A percentile compares a stretch with the other conserved stretches of the same genome.
Conservation (phyloP, 1,140 invertebrate genomes). For the Lepidurus apus region DNA sequence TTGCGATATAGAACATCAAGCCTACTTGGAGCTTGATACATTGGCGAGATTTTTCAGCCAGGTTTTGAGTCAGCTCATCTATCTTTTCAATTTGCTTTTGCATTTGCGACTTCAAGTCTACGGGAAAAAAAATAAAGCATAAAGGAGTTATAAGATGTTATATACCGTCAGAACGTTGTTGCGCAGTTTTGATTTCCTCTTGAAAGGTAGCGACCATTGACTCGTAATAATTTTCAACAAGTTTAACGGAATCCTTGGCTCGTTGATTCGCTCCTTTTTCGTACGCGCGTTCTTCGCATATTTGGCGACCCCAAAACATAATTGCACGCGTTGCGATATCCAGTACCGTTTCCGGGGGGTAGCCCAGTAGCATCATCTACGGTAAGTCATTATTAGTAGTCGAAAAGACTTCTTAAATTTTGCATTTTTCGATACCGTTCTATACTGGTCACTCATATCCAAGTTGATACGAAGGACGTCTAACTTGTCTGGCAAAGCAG, state of each 20-base stretch:
- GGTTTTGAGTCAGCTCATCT: background rate
- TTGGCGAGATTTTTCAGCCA: background rate
- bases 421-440: background rate
- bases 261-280: background rate
- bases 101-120: background rate
- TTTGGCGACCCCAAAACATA: background rate
- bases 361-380: background rate
- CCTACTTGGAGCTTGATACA: background rate
- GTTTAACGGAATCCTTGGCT: background rate
- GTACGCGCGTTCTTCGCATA: background rate
- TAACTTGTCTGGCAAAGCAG: background rate
- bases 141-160: background rate
- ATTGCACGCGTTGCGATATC: background rate
- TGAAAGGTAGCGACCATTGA: background rate
- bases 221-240: background rate
- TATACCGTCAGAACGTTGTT: background rate
- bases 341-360: background rate
- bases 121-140: background rate
- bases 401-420: too few species aligned
- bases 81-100: background rate
- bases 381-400: background rate
- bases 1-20: background rate
- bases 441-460: background rate
- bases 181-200: background rate
- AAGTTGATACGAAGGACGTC: background rate